Percentiles rank a stretch among this genome's conserved stretches.
These are phyloP conservation scores for Myiothlypis coronata DNA, from an alignment of 2,797 vertebrate species.

Conservation along the genomic window DNA sequence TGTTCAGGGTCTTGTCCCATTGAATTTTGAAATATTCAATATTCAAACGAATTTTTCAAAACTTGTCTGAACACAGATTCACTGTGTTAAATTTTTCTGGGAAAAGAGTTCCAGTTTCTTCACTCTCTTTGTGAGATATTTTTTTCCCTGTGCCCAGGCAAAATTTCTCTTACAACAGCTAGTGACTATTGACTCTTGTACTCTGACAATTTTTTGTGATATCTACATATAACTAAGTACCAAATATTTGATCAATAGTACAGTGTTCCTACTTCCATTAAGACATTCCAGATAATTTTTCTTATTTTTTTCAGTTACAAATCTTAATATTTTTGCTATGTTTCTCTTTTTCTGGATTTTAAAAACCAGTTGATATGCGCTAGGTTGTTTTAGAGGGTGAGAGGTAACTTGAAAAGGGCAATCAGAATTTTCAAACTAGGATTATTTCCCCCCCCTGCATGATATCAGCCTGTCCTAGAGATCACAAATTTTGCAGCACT, in stretches of 20 bases:
- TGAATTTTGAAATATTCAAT: neutral
- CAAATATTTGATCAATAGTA: neutral
- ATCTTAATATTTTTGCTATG: neutral
- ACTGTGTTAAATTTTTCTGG: neutral
- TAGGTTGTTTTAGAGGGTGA: neutral
- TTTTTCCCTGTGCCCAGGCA: neutral
- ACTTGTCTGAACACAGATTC: neutral
- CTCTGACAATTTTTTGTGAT: neutral
- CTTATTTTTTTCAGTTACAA: neutral
- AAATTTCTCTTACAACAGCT: neutral
- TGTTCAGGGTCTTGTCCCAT: neutral
- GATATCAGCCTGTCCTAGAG: neutral
- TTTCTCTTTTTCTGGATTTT: neutral
- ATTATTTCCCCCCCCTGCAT: fast-evolving
- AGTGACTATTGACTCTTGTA: neutral
- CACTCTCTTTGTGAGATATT: neutral
- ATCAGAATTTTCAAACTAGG: neutral
- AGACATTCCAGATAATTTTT: neutral
- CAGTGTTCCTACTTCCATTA: neutral
- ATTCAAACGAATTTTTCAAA: neutral
- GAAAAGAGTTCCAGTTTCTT: neutral
- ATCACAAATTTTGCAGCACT: neutral
- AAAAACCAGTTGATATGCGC: fast-evolving
- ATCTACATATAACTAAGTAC: neutral
- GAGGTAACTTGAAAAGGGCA: fast-evolving